phyloP scores from a whole-genome alignment of 2,888 invertebrate species.

The Malthinus seriepunctatus region DNA sequence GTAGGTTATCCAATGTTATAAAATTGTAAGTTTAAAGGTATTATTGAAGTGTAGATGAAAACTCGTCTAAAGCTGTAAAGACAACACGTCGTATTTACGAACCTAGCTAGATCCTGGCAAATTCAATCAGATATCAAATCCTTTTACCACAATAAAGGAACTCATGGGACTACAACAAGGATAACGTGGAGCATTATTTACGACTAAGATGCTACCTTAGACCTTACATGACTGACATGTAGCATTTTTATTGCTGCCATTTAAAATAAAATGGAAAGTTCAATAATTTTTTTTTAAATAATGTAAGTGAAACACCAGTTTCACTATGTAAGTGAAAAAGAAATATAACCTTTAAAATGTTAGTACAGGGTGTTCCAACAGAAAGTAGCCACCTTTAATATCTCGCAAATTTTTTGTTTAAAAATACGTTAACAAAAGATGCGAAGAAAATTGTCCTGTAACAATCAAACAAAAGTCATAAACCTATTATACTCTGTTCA shows the following conservation, averaged over 20 bases:
- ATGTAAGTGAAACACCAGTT: no score
- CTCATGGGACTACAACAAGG: constrained; percentile 38
- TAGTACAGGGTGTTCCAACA: no score
- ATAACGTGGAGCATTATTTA: constrained; percentile 42
- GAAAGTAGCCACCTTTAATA: no score
- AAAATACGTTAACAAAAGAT: no score
- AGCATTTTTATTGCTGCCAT: constrained; percentile 43
- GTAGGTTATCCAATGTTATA: not conserved
- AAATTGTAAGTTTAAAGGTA: constrained; percentile 8
- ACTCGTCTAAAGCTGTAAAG: constrained; percentile 25
- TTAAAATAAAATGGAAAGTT: constrained; percentile 24
- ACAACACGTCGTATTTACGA: constrained; percentile 44
- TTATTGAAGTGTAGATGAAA: constrained; percentile 19
- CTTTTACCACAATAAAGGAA: constrained; percentile 46
- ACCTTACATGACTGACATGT: constrained; percentile 38
- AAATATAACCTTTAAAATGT: no score
- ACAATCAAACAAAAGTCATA: no score
- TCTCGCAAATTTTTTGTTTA: no score
- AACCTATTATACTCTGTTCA: no score
- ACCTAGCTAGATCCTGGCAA: constrained; percentile 39
- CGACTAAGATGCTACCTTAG: constrained; percentile 35
- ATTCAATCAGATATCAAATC: constrained; percentile 51
- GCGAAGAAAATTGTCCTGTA: no score
- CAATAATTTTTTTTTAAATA: no score
- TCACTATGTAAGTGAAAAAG: no score